Conservation (phyloP, 2,888 invertebrate species). For the Tuta absoluta region DNA sequence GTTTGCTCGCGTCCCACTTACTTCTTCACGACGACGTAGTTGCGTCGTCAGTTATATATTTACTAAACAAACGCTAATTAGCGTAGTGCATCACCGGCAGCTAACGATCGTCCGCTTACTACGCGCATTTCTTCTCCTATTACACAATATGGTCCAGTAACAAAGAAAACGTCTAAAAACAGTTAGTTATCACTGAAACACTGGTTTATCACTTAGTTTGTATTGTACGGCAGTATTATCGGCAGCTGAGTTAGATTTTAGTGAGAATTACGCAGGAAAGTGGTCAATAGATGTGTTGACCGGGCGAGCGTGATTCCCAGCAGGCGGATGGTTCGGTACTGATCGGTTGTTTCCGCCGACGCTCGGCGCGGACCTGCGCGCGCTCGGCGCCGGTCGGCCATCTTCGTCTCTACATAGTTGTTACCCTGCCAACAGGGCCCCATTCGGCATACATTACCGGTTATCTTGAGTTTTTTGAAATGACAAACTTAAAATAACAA, state of each 20-base stretch:
- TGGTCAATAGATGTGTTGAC: constrained; percentile 69
- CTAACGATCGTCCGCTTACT: constrained; percentile 52
- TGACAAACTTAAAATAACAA: no score
- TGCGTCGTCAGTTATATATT: constrained; percentile 32
- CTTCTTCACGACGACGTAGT: constrained; percentile 24
- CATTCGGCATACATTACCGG: no score
- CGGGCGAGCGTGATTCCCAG: constrained; percentile 62
- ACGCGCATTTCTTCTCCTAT: constrained; percentile 50
- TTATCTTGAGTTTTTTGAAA: no score
- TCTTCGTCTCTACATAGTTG: constrained; percentile 22
- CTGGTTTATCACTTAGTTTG: constrained; percentile 51
- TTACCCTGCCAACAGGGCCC: no score
- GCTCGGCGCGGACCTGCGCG: constrained; percentile 43
- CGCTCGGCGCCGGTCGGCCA: constrained; percentile 31
- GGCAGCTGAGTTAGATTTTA: constrained; percentile 53
- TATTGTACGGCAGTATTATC: constrained; percentile 51
- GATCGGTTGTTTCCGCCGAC: constrained; percentile 62
- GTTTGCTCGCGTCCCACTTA: constrained; percentile 8
- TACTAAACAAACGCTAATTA: constrained; percentile 56
- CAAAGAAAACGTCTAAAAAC: constrained; percentile 41
- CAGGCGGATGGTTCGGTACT: constrained; percentile 67
- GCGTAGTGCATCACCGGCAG: constrained; percentile 51
- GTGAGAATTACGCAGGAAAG: constrained; percentile 62
- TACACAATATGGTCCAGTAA: constrained; percentile 48
- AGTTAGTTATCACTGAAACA: constrained; percentile 57